Base-by-base conservation (phyloP, 2,888 invertebrate species). In the Mythimna vitellina region DNA sequence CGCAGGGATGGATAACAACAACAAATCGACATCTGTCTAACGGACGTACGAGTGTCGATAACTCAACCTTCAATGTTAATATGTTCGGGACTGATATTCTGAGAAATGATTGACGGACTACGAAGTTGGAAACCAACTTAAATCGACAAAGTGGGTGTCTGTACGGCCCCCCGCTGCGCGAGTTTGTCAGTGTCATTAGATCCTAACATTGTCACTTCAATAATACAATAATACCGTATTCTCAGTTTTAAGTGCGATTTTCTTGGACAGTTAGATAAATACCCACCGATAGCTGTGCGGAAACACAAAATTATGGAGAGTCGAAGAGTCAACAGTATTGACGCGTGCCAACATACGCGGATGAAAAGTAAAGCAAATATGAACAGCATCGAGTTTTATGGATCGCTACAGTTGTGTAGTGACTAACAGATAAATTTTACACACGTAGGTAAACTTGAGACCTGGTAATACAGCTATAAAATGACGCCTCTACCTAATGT, bases 211-310 rank as follows among this genome's bases (percentile, higher is more conserved):
- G 82, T 71, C 78, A 78, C 70, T 66, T 74, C 89, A 89, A 92
- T 77, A 81, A 73, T 77, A 81, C 57, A 81, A 73, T 91, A 92
- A 92, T 86, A 88, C 92, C 89, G 92, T 93, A 84, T 86, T 92
- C 89, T 89, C 83, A 89, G 90, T 92, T 83, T 89, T 90, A 88
- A 91, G 91, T 88, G 90, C 84, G 87, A 90, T 94, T 89, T 93
- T 76, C 60, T 92, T 89, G 87, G 84, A 91, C 92, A 92, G 93
- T 93, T 93, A 93, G 78, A 76, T 88, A 93, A 93, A 95, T 90
- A 92, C 86, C 89, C 89, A 89, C 90, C 90, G 90, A 89, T 90
- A 88, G 84, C 86, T 80, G 86, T 85, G 80, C 87, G 89, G 90
- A 91, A 91, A 91, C 90, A 89, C 84, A 84, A 91, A 89, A 89